Conservation (phyloP, 2,888 invertebrate species). For the Sthenelais limicola region DNA sequence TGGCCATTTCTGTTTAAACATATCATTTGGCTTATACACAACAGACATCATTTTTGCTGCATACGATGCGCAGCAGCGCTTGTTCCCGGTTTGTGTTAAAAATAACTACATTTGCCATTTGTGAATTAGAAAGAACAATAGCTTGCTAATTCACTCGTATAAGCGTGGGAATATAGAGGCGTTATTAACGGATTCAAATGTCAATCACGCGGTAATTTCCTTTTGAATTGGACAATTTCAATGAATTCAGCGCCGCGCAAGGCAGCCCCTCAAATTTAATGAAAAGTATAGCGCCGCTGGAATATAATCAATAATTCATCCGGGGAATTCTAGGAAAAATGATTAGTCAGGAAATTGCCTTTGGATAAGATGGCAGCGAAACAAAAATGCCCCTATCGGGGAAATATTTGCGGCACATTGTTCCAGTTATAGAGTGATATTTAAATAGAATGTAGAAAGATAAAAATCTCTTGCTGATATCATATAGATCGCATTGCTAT, state of each 20-base stretch:
- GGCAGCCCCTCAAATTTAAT: conserved; percentile 30
- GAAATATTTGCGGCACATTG: conserved; percentile 36
- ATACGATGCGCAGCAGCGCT: too few relatives aligned
- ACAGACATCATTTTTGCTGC: too few relatives aligned
- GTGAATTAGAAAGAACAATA: conserved; percentile 31
- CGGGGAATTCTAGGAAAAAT: conserved; percentile 35
- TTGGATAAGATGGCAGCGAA: conserved; percentile 37
- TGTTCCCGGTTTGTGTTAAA: conserved; percentile 29
- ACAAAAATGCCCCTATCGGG: conserved; percentile 16
- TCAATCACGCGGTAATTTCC: conserved; percentile 28
- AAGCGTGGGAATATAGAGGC: conserved; percentile 11
- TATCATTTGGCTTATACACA: too few relatives aligned
- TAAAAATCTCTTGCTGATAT: too few relatives aligned
- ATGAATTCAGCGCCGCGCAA: conserved; percentile 27
- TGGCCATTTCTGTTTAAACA: too few relatives aligned
- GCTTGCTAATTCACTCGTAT: conserved; percentile 11
- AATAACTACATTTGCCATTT: conserved; percentile 30
- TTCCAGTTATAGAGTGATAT: conserved; percentile 12
- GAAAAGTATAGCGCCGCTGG: conserved; percentile 34
- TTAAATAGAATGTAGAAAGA: too few relatives aligned
- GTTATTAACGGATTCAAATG: conserved; percentile 27
- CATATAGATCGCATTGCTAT: too few relatives aligned
- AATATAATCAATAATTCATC: conserved; percentile 39
- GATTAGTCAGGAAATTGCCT: conserved; percentile 40
- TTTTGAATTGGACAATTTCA: conserved; percentile 36